Percentiles rank a stretch among this genome's conserved stretches.
phyloP scores from a whole-genome alignment of 2,888 invertebrate species.

The Pseudolycoriella hygida region DNA sequence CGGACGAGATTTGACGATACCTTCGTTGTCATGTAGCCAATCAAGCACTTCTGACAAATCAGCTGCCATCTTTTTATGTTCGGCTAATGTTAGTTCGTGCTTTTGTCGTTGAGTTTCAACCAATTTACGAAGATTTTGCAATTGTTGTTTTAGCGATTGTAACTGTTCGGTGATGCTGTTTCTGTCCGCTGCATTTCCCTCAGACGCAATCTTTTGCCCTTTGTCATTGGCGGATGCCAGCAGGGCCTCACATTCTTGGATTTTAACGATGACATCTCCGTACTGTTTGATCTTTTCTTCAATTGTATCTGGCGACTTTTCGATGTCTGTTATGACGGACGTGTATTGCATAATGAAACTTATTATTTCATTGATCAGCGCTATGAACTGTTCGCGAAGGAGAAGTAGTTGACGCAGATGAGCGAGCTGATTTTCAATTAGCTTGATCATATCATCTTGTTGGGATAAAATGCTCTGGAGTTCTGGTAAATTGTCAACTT shows the following conservation, averaged over 20 bases:
- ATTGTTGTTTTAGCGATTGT: slow-evolving; percentile 69
- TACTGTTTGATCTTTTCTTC: slow-evolving; percentile 79
- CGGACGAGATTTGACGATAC: slow-evolving; percentile 64
- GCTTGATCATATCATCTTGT: slow-evolving; percentile 70
- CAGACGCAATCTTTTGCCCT: slow-evolving; percentile 81
- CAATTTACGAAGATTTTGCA: slow-evolving; percentile 56
- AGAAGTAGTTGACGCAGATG: slow-evolving; percentile 59
- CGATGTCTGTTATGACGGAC: slow-evolving; percentile 68
- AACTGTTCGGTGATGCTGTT: slow-evolving; percentile 76
- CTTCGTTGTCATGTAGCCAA: slow-evolving; percentile 69
- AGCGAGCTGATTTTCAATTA: slow-evolving; percentile 72
- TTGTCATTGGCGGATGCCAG: slow-evolving; percentile 78
- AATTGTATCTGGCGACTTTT: slow-evolving; percentile 61
- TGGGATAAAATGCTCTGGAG: slow-evolving; percentile 60
- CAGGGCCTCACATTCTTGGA: slow-evolving; percentile 79
- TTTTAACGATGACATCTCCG: slow-evolving; percentile 67
- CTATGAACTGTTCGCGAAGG: slow-evolving; percentile 75
- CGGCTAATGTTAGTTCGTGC: slow-evolving; percentile 73
- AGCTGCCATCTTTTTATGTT: slow-evolving; percentile 66
- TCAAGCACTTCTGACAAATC: slow-evolving; percentile 71
- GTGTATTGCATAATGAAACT: slow-evolving; percentile 77
- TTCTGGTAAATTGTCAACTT: slow-evolving; percentile 58
- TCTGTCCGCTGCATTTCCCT: slow-evolving; percentile 72
- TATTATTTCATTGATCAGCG: slow-evolving; percentile 70
- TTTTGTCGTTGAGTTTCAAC: slow-evolving; percentile 77